Percentiles rank a stretch among this genome's conserved stretches.
phyloP scores from a whole-genome alignment of 2,113 vertebrate genomes.

The Bos indicus region DNA sequence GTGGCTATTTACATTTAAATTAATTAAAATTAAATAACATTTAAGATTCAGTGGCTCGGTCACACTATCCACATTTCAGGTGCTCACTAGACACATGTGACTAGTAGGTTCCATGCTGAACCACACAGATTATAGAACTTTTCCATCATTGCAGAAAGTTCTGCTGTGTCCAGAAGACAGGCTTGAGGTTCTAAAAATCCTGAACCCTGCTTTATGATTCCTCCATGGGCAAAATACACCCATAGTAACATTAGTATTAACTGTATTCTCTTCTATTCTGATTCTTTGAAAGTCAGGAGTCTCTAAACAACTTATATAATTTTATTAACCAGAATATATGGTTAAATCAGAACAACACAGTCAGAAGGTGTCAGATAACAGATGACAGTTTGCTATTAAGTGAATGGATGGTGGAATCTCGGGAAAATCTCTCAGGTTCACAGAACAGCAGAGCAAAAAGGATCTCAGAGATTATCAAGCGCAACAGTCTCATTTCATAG shows the following conservation, averaged over 20 bases:
- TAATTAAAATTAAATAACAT: background rate
- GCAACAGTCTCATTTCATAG: background rate
- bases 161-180: background rate
- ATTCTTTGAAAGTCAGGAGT: conserved; percentile 9
- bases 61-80: background rate
- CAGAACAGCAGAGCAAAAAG: background rate
- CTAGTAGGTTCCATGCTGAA: background rate
- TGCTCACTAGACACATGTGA: background rate
- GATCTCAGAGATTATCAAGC: background rate
- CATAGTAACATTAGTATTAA: background rate
- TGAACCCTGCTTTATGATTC: background rate
- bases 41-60: background rate
- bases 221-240: background rate
- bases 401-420: background rate
- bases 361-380: background rate
- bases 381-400: background rate
- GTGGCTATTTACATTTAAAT: background rate
- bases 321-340: background rate
- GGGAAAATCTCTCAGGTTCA: background rate
- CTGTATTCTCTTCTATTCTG: background rate
- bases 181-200: background rate
- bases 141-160: background rate
- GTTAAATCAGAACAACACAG: background rate
- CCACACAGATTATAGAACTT: background rate
- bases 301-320: background rate